Evolutionary conservation across 2,888 invertebrate genomes (phyloP), one percentile per base, ranked within the genome.

Genomic region (Papilio protenor): DNA sequence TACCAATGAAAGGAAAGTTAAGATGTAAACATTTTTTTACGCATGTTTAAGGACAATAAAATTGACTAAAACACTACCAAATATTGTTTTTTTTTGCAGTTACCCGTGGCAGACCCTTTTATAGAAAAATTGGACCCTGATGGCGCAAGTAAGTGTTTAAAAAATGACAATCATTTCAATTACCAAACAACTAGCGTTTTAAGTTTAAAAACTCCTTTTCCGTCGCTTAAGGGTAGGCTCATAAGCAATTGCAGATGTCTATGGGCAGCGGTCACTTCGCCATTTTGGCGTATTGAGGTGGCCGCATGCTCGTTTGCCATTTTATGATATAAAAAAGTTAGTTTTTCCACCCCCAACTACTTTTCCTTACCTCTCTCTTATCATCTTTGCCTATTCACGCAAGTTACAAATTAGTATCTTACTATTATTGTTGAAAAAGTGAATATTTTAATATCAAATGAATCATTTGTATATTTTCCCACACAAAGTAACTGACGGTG

Each of bases 71-170:
- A 21, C 14, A 5, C n/a, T 21, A 59, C 4, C 4, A 23, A 21
- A 14, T 59, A 3, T 12, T 18, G 12, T 23, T 1, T 84, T 92
- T 91, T 89, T 82, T 96, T 96, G 77, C 96, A 98, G 98, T 95
- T 98, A 87, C 98, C 98, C 79, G 98, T 98, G 75, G 98, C 97
- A 74, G 98, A 98, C 94, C 98, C 98, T 71, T 98, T 98, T 94
- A 92, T 98, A 94, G 98, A 98, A 92, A 98, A 98, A 96, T 69
- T 69, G 66, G 66, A 69, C 1, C 45, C 66, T 5, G 21, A 21
- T n/a, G 66, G 97, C 33, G n/a, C 40, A 45, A 45, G 66, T 69
- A 45, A 69, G 66, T 69, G n/a, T 21, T 66, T 66, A 8, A n/a
- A 11, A 23, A 59, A 23, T 23, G 0, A 23, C 21, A 23, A 0